Conservation (phyloP, 2,888 invertebrate species). For the Theristus sp. region DNA sequence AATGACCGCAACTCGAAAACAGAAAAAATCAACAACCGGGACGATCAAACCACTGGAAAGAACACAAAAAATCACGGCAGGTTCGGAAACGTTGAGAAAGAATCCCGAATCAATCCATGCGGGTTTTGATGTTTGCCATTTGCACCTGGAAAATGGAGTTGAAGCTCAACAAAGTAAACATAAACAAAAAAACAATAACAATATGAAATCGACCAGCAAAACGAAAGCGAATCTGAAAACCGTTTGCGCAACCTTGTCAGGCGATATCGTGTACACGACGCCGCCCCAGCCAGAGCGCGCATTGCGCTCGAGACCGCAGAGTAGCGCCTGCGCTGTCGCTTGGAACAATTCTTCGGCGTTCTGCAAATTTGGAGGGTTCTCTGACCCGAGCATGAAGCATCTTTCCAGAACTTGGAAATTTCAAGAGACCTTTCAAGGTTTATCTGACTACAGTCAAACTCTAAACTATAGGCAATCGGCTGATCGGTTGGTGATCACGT, state of each 20-base stretch:
- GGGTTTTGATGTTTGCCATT: neutral
- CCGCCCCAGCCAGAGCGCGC: conserved; percentile 97
- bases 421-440: too few species aligned
- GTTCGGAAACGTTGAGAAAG: neutral
- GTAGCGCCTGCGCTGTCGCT: conserved; percentile 73
- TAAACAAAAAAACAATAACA: too few species aligned
- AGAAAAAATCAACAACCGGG: neutral
- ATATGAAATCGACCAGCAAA: neutral
- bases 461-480: too few species aligned
- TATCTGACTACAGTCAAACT: too few species aligned
- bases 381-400: too few species aligned
- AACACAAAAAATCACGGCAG: neutral
- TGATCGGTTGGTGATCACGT: too few species aligned
- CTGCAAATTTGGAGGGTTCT: conserved; percentile 15
- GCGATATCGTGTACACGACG: conserved; percentile 49
- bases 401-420: too few species aligned
- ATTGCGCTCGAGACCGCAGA: conserved; percentile 89
- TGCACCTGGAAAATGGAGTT: neutral
- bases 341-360: conserved; percentile 83
- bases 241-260: neutral
- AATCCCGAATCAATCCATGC: neutral
- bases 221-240: neutral
- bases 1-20: too few species aligned
- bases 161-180: neutral
- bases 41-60: neutral